Conservation (phyloP, 2,113 vertebrate species). For the Xerus inauris region DNA sequence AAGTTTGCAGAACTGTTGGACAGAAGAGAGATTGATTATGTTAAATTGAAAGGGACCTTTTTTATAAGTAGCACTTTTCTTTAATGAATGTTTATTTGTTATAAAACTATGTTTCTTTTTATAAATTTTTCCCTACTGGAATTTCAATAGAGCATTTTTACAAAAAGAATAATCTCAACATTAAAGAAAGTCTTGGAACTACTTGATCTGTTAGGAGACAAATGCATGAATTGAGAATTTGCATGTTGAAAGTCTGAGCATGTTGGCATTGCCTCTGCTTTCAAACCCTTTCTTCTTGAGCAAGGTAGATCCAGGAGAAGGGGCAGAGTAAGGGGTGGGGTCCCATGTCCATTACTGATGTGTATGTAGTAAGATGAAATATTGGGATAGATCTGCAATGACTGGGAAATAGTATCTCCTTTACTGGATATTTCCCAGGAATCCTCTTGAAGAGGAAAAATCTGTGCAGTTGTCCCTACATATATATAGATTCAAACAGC, state of each 20-base stretch:
- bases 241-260: neutral
- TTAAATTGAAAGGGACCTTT: neutral
- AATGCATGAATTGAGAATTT: fast-evolving
- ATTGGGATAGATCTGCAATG: neutral
- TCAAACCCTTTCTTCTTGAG: fast-evolving
- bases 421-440: neutral
- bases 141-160: neutral
- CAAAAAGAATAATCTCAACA: fast-evolving
- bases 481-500: neutral
- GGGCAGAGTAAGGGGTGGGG: too few relatives aligned
- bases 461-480: too few relatives aligned
- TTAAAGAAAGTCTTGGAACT: neutral
- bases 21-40: neutral
- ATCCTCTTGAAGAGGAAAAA: neutral
- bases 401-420: neutral
- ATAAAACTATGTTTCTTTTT: neutral
- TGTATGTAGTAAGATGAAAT: fast-evolving
- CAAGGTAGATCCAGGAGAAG: fast-evolving
- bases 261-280: fast-evolving
- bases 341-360: fast-evolving
- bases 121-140: neutral
- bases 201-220: neutral
- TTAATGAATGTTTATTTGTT: neutral
- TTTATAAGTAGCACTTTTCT: neutral
- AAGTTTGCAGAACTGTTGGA: neutral